These are phyloP conservation scores for Actinernus sp. DNA, from an alignment of 92 coral and sea anemone species.

Conservation along the genomic window DNA sequence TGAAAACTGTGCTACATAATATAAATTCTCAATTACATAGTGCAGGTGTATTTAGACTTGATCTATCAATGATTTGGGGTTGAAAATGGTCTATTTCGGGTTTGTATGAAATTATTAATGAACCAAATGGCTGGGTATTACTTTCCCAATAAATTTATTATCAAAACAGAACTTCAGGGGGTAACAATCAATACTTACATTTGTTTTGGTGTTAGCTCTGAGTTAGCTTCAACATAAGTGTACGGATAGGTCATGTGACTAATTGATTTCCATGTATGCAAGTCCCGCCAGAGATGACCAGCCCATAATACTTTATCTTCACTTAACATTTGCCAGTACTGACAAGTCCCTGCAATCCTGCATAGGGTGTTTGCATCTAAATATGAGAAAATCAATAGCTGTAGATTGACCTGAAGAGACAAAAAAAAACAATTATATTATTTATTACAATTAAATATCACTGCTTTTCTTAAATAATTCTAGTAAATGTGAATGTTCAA, in stretches of 20 bases:
- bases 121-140: too few relatives aligned
- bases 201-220: conserved; percentile 85
- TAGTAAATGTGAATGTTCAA: too few relatives aligned
- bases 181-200: conserved; percentile 77
- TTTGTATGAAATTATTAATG: too few relatives aligned
- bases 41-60: too few relatives aligned
- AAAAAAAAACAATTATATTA: neutral
- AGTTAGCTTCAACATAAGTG: conserved; percentile 85
- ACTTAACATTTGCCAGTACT: conserved; percentile 79
- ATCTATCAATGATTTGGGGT: too few relatives aligned
- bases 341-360: conserved; percentile 75
- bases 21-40: too few relatives aligned
- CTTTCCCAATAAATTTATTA: too few relatives aligned
- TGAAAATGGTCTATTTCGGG: too few relatives aligned
- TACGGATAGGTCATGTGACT: conserved; percentile 84
- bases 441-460: too few relatives aligned
- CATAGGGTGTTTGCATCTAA: conserved; percentile 88
- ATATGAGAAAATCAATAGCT: conserved; percentile 83
- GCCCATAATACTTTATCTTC: conserved; percentile 87
- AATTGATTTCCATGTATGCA: conserved; percentile 81
- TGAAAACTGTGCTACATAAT: too few relatives aligned
- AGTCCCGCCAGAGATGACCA: conserved; percentile 59
- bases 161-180: too few relatives aligned
- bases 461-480: too few relatives aligned
- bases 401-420: conserved; percentile 74